Percentiles rank a stretch among this genome's conserved stretches.
Evolutionary conservation across 2,888 invertebrate genomes (phyloP).

Genomic region (Drosophila putrida): DNA sequence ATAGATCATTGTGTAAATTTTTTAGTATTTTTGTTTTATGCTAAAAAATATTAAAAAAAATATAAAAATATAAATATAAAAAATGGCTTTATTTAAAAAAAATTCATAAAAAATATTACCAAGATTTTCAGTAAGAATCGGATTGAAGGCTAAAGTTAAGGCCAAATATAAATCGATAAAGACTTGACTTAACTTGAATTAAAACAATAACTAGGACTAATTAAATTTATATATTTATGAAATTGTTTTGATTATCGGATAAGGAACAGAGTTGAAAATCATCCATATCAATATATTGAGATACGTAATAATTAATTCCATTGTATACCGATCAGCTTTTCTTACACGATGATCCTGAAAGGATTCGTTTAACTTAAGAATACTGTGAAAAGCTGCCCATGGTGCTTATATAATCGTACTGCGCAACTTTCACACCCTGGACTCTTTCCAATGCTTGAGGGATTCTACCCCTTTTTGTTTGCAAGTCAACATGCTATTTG

Average conservation of each 20-base stretch:
- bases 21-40: too few relatives aligned
- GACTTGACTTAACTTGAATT: too few relatives aligned
- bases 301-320: background rate
- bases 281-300: background rate
- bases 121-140: too few relatives aligned
- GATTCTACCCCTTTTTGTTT: conserved; percentile 66
- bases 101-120: too few relatives aligned
- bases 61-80: too few relatives aligned
- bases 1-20: too few relatives aligned
- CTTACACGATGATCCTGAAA: conserved; percentile 32
- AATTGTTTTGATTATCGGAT: background rate
- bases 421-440: conserved; percentile 18
- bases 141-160: background rate
- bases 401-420: conserved; percentile 52
- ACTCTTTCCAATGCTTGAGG: conserved; percentile 12
- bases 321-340: conserved; percentile 1
- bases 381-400: conserved; percentile 25
- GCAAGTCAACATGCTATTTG: conserved; percentile 81
- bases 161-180: too few relatives aligned
- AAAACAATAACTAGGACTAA: too few relatives aligned
- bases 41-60: too few relatives aligned
- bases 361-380: conserved; percentile 5
- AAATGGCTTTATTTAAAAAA: too few relatives aligned
- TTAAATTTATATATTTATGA: background rate
- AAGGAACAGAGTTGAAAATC: background rate